Evolutionary conservation across 2,888 invertebrate genomes (phyloP).

Genomic region (Rhamphomyia laevipes): DNA sequence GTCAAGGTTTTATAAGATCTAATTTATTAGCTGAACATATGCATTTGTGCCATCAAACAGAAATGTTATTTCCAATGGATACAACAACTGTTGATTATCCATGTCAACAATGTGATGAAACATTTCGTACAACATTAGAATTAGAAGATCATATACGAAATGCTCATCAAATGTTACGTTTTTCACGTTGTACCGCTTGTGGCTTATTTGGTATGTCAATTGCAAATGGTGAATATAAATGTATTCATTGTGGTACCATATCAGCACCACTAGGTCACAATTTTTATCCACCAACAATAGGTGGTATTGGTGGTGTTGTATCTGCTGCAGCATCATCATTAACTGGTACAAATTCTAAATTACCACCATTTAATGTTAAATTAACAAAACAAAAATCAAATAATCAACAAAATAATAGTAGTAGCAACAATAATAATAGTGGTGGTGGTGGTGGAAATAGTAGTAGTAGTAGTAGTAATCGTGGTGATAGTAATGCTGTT

Average conservation of each 20-base stretch:
- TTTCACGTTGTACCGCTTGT: conserved; percentile 32
- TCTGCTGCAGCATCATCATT: conserved; percentile 15
- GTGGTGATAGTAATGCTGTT: conserved; percentile 18
- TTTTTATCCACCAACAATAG: conserved; percentile 6
- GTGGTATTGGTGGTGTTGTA: neutral
- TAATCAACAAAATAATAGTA: neutral
- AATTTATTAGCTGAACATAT: conserved; percentile 32
- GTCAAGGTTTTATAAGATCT: conserved; percentile 30
- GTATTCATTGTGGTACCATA: conserved; percentile 31
- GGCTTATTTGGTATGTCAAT: conserved; percentile 32
- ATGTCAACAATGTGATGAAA: conserved; percentile 34
- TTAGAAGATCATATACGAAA: conserved; percentile 32
- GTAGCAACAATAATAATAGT: no score
- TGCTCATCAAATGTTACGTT: conserved; percentile 29
- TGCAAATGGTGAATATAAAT: conserved; percentile 31
- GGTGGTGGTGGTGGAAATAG: conserved; percentile 16
- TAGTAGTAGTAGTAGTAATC: conserved; percentile 19
- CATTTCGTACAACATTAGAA: conserved; percentile 29
- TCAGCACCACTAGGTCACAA: conserved; percentile 13
- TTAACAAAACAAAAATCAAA: conserved; percentile 28
- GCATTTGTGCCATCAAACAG: conserved; percentile 27
- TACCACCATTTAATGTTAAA: conserved; percentile 33
- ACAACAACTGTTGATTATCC: conserved; percentile 14
- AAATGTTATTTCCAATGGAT: neutral
- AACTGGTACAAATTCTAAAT: conserved; percentile 21